These are phyloP conservation scores for Clivina fossor DNA, from an alignment of 2,888 invertebrate species.

Conservation along the genomic window DNA sequence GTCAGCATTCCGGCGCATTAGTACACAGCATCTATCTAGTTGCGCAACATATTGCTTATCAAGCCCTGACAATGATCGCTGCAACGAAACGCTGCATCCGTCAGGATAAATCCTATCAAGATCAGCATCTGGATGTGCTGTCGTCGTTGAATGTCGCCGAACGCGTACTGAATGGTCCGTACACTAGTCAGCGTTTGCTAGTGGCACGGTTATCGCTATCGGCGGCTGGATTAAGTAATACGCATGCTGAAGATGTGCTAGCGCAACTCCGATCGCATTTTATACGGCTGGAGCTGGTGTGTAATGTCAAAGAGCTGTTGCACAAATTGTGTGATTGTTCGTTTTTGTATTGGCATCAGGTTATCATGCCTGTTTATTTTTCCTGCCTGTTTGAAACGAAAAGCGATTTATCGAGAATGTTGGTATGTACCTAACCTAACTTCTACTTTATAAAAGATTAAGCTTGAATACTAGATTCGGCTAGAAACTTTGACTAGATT, in stretches of 20 bases:
- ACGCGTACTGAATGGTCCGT: slow-evolving; percentile 64
- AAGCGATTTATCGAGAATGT: slow-evolving; percentile 64
- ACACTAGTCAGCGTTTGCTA: slow-evolving; percentile 48
- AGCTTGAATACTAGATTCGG: no score
- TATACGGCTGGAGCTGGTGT: slow-evolving; percentile 65
- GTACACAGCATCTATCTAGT: slow-evolving; percentile 75
- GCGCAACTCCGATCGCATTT: slow-evolving; percentile 63
- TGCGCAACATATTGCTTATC: slow-evolving; percentile 77
- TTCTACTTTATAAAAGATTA: no score
- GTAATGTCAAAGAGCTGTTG: slow-evolving; percentile 61
- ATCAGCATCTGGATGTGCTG: slow-evolving; percentile 68
- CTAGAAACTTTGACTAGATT: no score
- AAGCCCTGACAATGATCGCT: slow-evolving; percentile 67
- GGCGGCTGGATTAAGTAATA: slow-evolving; percentile 58
- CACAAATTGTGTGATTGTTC: slow-evolving; percentile 69
- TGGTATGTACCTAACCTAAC: no score
- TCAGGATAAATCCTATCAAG: slow-evolving; percentile 64
- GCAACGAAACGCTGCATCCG: slow-evolving; percentile 68
- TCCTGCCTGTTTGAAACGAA: slow-evolving; percentile 70
- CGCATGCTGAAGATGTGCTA: slow-evolving; percentile 65
- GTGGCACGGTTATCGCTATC: slow-evolving; percentile 51
- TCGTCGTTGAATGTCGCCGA: slow-evolving; percentile 76
- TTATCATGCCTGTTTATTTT: slow-evolving; percentile 74
- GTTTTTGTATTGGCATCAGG: slow-evolving; percentile 80
- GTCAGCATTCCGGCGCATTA: slow-evolving; percentile 68